A percentile compares a stretch with the other conserved stretches of the same genome.
phyloP scores from a whole-genome alignment of 2,797 vertebrate genomes.

The Danionella dracula region DNA sequence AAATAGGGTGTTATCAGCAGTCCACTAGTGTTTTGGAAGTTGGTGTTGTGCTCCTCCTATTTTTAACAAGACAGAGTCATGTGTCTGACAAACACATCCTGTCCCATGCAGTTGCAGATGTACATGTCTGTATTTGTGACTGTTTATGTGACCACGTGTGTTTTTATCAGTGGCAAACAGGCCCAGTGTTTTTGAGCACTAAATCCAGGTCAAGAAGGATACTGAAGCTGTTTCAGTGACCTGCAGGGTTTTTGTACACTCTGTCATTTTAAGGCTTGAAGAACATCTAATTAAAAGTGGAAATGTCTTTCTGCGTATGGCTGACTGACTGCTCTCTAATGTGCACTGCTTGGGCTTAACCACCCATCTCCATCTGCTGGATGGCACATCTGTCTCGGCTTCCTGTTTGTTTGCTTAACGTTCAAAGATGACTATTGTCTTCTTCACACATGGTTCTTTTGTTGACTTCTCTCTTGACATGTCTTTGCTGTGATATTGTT shows the following conservation, averaged over 20 bases:
- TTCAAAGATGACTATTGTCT: not conserved
- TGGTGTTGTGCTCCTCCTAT: slow-evolving; percentile 57
- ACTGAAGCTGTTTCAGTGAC: not conserved
- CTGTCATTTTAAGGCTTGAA: slow-evolving; percentile 23
- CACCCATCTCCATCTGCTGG: slow-evolving; percentile 6
- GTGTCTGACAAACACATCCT: slow-evolving; percentile 62
- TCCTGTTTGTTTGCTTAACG: not conserved
- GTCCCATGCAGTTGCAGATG: slow-evolving; percentile 38
- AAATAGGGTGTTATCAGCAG: slow-evolving; percentile 61
- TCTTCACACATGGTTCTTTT: no score
- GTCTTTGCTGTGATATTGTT: no score
- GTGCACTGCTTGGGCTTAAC: slow-evolving; percentile 1
- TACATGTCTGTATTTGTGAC: slow-evolving; percentile 19
- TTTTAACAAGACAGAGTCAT: slow-evolving; percentile 68
- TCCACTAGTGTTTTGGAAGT: slow-evolving; percentile 58
- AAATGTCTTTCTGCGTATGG: not conserved
- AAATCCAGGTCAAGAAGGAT: not conserved
- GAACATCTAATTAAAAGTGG: slow-evolving; percentile 24
- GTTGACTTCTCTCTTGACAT: no score
- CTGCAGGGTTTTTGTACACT: not conserved
- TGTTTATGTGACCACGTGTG: slow-evolving; percentile 27
- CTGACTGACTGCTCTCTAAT: not conserved
- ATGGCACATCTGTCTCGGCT: not conserved
- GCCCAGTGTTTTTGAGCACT: not conserved
- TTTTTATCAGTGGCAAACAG: slow-evolving; percentile 20